Evolutionary conservation across 2,113 vertebrate genomes (phyloP).

Genomic region (Arenaria interpres): DNA sequence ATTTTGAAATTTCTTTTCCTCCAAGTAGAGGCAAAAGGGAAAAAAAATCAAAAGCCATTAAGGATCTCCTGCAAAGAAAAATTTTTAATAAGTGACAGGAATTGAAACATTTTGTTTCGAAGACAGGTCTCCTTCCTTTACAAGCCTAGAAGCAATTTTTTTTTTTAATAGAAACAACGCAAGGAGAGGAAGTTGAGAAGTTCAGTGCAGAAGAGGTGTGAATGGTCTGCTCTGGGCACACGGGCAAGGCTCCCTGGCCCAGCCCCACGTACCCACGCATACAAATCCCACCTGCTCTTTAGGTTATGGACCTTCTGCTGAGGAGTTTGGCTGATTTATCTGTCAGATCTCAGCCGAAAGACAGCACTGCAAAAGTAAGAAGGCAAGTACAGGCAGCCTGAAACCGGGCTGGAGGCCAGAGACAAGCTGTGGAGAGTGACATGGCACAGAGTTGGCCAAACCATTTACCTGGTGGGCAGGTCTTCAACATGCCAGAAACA

Average conservation of each 20-base stretch:
- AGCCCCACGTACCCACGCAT: rapidly evolving
- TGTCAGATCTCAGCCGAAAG: not conserved
- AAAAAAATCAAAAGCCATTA: not conserved
- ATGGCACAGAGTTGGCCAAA: not conserved
- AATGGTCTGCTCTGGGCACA: rapidly evolving
- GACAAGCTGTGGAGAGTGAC: not conserved
- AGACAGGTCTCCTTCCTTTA: not conserved
- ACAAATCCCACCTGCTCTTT: not conserved
- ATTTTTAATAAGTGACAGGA: not conserved
- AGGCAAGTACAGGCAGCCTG: not conserved
- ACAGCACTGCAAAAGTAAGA: not conserved
- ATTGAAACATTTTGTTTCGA: not conserved
- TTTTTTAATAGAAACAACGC: rapidly evolving
- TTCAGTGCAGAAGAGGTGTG: not conserved
- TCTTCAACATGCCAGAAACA: not conserved
- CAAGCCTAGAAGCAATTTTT: not conserved
- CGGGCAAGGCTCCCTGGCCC: not conserved
- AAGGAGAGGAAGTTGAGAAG: not conserved
- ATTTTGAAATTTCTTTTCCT: not conserved
- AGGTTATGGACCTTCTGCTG: not conserved
- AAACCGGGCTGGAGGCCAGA: not conserved
- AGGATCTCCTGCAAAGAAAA: not conserved
- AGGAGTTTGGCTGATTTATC: not conserved
- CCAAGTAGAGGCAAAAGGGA: not conserved
- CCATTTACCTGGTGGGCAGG: too few relatives aligned